These are phyloP conservation scores for Neria commutata DNA, from an alignment of 2,888 invertebrate species.

Conservation along the genomic window DNA sequence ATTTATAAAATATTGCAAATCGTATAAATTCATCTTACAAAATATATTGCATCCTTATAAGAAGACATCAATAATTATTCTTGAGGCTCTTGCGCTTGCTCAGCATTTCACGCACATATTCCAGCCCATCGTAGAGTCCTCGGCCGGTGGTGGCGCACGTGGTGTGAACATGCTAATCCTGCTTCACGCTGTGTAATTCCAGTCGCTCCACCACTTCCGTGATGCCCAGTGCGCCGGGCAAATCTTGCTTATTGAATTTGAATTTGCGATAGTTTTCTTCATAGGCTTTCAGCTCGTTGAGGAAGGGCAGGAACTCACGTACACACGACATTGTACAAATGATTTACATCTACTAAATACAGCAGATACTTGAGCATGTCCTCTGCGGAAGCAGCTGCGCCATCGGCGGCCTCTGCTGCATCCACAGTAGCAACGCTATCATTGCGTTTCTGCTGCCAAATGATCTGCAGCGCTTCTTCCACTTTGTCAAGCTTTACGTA, in stretches of 20 bases:
- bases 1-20: not conserved
- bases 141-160: slow-evolving; percentile 35
- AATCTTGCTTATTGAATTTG: slow-evolving; percentile 67
- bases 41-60: no score
- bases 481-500: slow-evolving; percentile 71
- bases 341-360: slow-evolving; percentile 77
- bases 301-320: slow-evolving; percentile 86
- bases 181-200: slow-evolving; percentile 33
- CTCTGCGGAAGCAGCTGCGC: slow-evolving; percentile 58
- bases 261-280: slow-evolving; percentile 68
- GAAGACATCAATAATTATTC: no score
- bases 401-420: slow-evolving; percentile 12
- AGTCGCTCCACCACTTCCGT: slow-evolving; percentile 34
- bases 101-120: slow-evolving; percentile 37
- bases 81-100: slow-evolving; percentile 23
- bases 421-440: slow-evolving; percentile 45
- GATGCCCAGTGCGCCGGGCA: slow-evolving; percentile 41
- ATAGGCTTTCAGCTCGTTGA: slow-evolving; percentile 75
- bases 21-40: no score
- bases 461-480: slow-evolving; percentile 70
- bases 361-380: slow-evolving; percentile 73
- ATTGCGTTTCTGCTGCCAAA: slow-evolving; percentile 67
- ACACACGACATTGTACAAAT: slow-evolving; percentile 84
- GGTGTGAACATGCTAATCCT: slow-evolving; percentile 38
- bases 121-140: slow-evolving; percentile 38